Evolutionary conservation across 1,140 invertebrate genomes (phyloP), one percentile per base, ranked within the genome.

Genomic region (Drosophila teissieri): DNA sequence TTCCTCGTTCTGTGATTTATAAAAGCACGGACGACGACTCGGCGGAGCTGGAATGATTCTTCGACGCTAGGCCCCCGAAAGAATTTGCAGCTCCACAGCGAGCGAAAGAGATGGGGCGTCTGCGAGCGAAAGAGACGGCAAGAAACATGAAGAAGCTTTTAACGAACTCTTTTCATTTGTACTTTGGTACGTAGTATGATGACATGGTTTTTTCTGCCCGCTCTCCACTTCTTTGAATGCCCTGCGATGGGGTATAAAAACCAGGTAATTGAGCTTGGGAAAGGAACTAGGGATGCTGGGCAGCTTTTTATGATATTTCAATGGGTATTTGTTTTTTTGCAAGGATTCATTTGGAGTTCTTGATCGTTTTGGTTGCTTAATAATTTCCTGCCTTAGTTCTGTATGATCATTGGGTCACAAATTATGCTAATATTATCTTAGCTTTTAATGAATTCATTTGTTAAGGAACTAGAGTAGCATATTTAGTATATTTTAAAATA

Each of bases 81-180:
- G 82, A 86, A 86, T 86, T 86, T 88, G 83, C 78, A 88, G 82
- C 62, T 75, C 79, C 42, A 24, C 63, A 17, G 15, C 4, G 15
- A 45, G 7, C 17, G 42, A 45, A 45, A 67, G 12, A 63, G 61
- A 56, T 10, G 42, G 15, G 62, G 36, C 40, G 40, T 6, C 14
- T 37, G 8, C 15, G 12, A 48, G 42, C 8, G 45, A 55, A 45
- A 68, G 44, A 53, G 31, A 58, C 60, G 58, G 58, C 58, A 79
- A 86, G 83, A 83, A 88, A 88, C 83, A 88, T 83, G 83, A 88
- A 88, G 83, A 88, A 88, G 83, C 83, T 88, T 88, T 88, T 88
- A 88, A 88, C 84, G 84, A 89, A 89, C 84, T 89, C 84, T 89
- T 88, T 88, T 89, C 80, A 89, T 88, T 88, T 88, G 84, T 88